Percentiles rank a stretch among this genome's conserved stretches.
Evolutionary conservation across 37 sponge, comb jelly and placozoan genomes (phyloP).

Genomic region (Spongilla lacustris): DNA sequence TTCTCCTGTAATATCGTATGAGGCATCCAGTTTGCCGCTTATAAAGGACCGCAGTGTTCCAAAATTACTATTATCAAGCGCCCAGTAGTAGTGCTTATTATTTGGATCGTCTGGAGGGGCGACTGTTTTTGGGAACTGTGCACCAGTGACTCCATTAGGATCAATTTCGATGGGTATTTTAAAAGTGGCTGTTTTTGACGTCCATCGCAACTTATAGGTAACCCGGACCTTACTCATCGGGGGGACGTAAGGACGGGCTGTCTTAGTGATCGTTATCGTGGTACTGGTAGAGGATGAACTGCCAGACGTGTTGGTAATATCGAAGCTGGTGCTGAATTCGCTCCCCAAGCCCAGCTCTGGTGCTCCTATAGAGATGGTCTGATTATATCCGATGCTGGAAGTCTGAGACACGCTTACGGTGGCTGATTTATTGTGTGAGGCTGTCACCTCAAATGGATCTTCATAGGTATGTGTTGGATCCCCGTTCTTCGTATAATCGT

Average conservation of each 20-base stretch:
- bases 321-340: slow-evolving; percentile 7
- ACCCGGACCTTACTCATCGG: background rate
- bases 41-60: background rate
- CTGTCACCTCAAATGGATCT: background rate
- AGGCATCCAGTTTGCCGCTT: background rate
- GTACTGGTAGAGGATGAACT: slow-evolving; percentile 11
- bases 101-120: background rate
- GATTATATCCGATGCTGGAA: background rate
- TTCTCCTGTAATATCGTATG: background rate
- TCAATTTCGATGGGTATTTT: background rate
- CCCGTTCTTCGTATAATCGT: background rate
- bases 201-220: background rate
- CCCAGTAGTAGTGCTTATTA: slow-evolving; percentile 5
- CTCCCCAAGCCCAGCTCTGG: slow-evolving; percentile 1
- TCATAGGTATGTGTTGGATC: background rate
- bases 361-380: slow-evolving; percentile 13
- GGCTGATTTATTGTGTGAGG: slow-evolving; percentile 11
- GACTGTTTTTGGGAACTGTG: slow-evolving; percentile 3
- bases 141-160: slow-evolving; percentile 10
- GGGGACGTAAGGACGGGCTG: background rate
- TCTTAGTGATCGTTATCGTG: background rate
- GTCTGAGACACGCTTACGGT: slow-evolving; percentile 16
- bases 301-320: slow-evolving; percentile 1
- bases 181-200: background rate
- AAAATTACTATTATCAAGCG: background rate